Evolutionary conservation across 2,888 invertebrate genomes (phyloP).

Genomic region (Steinernema carpocapsae): DNA sequence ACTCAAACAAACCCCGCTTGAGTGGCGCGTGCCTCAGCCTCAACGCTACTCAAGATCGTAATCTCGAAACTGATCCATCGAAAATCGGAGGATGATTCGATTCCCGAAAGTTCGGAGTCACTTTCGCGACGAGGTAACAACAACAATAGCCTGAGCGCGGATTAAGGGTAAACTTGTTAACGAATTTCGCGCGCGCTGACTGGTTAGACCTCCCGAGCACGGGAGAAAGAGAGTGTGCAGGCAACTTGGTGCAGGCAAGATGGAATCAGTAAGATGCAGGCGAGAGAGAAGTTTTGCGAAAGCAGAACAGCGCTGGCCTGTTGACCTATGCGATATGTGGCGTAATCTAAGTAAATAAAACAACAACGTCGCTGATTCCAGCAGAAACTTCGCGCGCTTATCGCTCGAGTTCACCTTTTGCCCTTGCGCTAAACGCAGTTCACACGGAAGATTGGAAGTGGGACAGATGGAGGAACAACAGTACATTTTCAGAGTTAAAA

Average conservation of each 20-base stretch:
- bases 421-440: constrained; percentile 9
- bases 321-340: constrained; percentile 22
- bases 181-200: not conserved
- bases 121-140: constrained; percentile 10
- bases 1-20: constrained; percentile 11
- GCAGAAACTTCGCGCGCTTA: not conserved
- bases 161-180: constrained; percentile 29
- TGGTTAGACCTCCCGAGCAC: constrained; percentile 24
- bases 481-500: no score
- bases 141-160: constrained; percentile 11
- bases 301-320: not conserved
- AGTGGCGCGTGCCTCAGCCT: not conserved
- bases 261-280: no score
- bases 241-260: no score
- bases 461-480: not conserved
- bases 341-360: constrained; percentile 27
- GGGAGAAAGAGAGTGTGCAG: not conserved
- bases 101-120: not conserved
- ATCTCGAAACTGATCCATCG: constrained; percentile 15
- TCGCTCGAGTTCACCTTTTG: constrained; percentile 21
- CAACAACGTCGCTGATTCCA: constrained; percentile 5
- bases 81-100: not conserved
- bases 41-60: constrained; percentile 21
- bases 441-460: constrained; percentile 17
- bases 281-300: not conserved